Evolutionary conservation across 2,888 invertebrate genomes (phyloP), one percentile per base, ranked within the genome.

Genomic region (Nephrotoma flavescens): DNA sequence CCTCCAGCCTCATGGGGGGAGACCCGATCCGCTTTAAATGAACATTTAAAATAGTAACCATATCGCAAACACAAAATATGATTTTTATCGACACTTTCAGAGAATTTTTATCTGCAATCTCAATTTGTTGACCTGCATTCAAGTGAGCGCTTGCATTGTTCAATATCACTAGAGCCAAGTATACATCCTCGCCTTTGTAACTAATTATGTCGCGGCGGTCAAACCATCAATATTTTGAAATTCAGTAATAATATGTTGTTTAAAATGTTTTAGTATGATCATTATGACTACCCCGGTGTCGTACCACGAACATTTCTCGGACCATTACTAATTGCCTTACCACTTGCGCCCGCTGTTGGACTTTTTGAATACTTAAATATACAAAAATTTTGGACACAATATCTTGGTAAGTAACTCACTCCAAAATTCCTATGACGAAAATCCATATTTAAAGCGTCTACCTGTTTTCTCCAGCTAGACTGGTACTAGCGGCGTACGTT

Each of bases 261-360:
- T 57, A 5, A 6, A 31, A 4, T 31, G 19, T 86, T 85, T 42
- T n/a, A 99, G 97, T 99, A 99, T 92, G 99, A 99, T 92, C 99
- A 99, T 92, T 94, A 96, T 91, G 97, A 98, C 90, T 99, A 97
- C 93, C 98, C 99, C 89, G 96, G 99, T 87, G 99, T 99, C 87
- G 99, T 99, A 87, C 99, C 99, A 86, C 94, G 99, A 88, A 96
- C 98, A 42, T 99, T 99, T 92, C 91, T 99, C 87, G 99, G 99
- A 41, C 97, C 99, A 45, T 91, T 99, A 41, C 92, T 96, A 88
- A 93, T 99, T 89, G 95, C 98, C 0, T 91, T 94, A 85, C 89
- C 98, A 83, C 94, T 97, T 4, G 94, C 95, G 87, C 99, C 99
- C 19, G 91, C 96, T 89, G 94, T 95, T 87, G 92, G 93, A 87